These are phyloP conservation scores for Erethizon dorsatum DNA, from an alignment of 2,797 vertebrate genomes.

Conservation along the genomic window DNA sequence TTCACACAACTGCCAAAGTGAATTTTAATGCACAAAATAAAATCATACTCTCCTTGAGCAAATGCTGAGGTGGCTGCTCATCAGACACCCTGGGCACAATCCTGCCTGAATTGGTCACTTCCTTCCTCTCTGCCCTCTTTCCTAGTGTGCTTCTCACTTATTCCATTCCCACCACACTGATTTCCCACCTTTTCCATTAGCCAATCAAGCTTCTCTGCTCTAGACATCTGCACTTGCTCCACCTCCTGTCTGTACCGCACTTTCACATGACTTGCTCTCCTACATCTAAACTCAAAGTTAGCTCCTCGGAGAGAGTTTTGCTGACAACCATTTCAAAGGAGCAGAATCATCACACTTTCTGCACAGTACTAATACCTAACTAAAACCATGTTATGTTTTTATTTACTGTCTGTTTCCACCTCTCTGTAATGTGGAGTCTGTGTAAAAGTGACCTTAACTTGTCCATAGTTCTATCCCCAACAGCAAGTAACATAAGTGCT, in stretches of 20 bases:
- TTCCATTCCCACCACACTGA: not conserved
- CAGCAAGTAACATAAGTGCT: not conserved
- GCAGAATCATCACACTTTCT: not conserved
- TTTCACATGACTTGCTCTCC: not conserved
- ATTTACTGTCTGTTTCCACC: not conserved
- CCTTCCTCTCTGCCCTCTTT: not conserved
- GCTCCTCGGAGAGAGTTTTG: not conserved
- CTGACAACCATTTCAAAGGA: slow-evolving; percentile 54
- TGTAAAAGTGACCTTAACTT: not conserved
- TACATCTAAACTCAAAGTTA: not conserved
- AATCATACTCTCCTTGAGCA: not conserved
- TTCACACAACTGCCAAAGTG: not conserved
- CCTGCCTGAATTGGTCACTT: not conserved
- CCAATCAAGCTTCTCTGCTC: not conserved
- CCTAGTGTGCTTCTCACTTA: not conserved
- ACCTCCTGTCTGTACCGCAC: not conserved
- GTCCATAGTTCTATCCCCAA: not conserved
- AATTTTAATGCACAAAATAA: not conserved
- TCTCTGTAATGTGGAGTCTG: slow-evolving; percentile 3
- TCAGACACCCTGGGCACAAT: not conserved
- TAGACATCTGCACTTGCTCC: not conserved
- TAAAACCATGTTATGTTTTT: slow-evolving; percentile 10
- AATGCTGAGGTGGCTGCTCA: not conserved
- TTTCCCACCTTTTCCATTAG: not conserved
- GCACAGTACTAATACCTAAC: not conserved